Evolutionary conservation across 2,888 invertebrate species (phyloP), one percentile per base, ranked within the genome.

Genomic region (Caenorhabditis doughertyi): DNA sequence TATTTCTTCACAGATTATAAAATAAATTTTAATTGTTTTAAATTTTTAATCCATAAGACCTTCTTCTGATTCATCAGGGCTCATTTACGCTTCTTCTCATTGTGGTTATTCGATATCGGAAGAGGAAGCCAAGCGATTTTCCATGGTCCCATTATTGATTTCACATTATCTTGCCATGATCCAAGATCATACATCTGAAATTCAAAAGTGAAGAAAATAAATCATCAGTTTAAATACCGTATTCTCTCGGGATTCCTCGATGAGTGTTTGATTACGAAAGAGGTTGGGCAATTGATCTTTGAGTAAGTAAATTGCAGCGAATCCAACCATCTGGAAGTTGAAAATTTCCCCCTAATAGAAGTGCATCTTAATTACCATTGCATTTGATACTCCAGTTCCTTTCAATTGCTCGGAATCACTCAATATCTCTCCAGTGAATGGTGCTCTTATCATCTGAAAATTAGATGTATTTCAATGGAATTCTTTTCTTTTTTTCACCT

Each of bases 351-450:
- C 32, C n/a, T 13, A 49, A 56, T 21, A 9, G 29, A 51, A 35
- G 21, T 23, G 16, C n/a, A n/a, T n/a, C 2, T 9, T 18, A 1
- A 65, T 42, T 21, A 80, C 84, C 39, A 81, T 2, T 3, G 85
- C 84, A 73, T 85, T 85, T 11, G 81, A 79, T 1, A 80, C 70
- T 32, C 83, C 85, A 16, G 82, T 80, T 42, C 74, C 74, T 42
- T 76, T 84, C 27, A 82, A 62, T 47, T 84, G 83, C n/a, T 76
- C 64, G 18, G 64, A 42, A 11, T 7, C 27, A 16, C 60, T 58
- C 21, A 79, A 39, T 1, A 53, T 47, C 9, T 73, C 73, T 11
- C 25, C n/a, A 13, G 77, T 73, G 44, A 44, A 70, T 0, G 32
- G 9, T 13, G 60, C 39, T 27, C 32, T 27, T 27, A 77, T 42